These are phyloP conservation scores for Drosophila ananassae DNA, from an alignment of 1,140 invertebrate species.

Conservation along the genomic window DNA sequence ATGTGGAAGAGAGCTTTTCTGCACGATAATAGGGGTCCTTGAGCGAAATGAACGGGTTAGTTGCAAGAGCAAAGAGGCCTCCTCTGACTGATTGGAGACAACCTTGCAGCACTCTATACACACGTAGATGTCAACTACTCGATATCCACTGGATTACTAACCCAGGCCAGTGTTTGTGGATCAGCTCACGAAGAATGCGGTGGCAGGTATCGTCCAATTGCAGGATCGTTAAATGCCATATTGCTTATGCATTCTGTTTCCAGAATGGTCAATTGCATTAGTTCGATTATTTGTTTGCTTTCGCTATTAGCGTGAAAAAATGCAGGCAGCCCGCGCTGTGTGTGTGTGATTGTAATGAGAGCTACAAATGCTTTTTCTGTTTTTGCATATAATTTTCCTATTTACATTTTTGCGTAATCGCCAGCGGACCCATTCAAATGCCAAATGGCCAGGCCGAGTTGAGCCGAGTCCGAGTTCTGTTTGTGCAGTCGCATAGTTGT, in stretches of 20 bases:
- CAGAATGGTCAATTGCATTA: constrained; percentile 29
- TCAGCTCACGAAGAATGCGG: constrained; percentile 5
- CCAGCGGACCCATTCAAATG: constrained; percentile 51
- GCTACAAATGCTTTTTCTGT: constrained; percentile 63
- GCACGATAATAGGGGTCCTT: too few relatives aligned
- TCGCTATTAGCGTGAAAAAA: constrained; percentile 58
- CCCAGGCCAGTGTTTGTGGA: neutral
- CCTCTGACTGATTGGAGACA: too few relatives aligned
- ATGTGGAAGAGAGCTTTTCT: too few relatives aligned
- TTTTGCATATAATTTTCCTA: constrained; percentile 41
- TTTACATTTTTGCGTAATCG: constrained; percentile 70
- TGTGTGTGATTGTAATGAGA: constrained; percentile 54
- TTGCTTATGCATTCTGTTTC: constrained; percentile 49
- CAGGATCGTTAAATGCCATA: constrained; percentile 24
- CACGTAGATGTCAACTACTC: too few relatives aligned
- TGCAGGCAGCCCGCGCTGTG: constrained; percentile 23
- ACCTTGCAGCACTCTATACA: too few relatives aligned
- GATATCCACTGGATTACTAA: neutral
- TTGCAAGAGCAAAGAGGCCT: too few relatives aligned
- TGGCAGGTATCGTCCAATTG: constrained; percentile 15
- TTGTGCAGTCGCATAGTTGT: constrained; percentile 67
- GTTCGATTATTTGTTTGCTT: constrained; percentile 50
- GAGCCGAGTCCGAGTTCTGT: constrained; percentile 42
- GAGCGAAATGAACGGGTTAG: too few relatives aligned
- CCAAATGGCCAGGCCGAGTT: constrained; percentile 31